Evolutionary conservation across 2,797 vertebrate genomes (phyloP), one percentile per base, ranked within the genome.

Genomic region (Halcyon smyrnensis): DNA sequence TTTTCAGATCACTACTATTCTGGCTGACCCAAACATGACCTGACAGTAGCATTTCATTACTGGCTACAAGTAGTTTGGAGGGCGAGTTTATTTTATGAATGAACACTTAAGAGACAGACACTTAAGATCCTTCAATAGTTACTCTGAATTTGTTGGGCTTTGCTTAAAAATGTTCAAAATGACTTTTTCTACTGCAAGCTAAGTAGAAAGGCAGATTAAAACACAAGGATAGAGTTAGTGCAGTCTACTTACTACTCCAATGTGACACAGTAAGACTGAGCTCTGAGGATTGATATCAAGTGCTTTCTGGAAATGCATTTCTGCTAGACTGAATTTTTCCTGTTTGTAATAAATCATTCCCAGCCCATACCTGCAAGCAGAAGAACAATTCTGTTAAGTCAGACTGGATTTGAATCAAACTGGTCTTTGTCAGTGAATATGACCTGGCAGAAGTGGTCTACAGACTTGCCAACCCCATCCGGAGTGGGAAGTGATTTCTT

Each of bases 331-430:
- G 97, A 99, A 99, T 96, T 99, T 99, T 96, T 99, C 99, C 97
- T 99, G 99, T 94, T 99, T 99, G 97, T 99, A 99, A 97, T 99
- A 99, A 97, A 99, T 99, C 99, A 99, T 99, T 91, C 99, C 99
- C 97, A 99, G 98, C 56, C 99, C 99, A 34, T 99, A 99, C 99
- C 99, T 99, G 97, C 67, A 97, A 97, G 71, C 77, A 93, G 34
- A 97, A 95, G 89, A 95, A 83, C 53, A 93, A 71, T 60, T 50
- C 74, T 39, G 54, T 17, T 89, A 24, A 79, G 36, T 0, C 15
- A 84, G n/a, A 30, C 51, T 36, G 25, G 12, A 36, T 65, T 21
- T 59, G 19, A 65, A 87, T 8, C 36, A 24, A 34, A 56, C 24
- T 6, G 6, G 20, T 12, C 53, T 46, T 62, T 50, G 46, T 30